Evolutionary conservation across 2,797 vertebrate genomes (phyloP).

Genomic region (Halcyon smyrnensis): DNA sequence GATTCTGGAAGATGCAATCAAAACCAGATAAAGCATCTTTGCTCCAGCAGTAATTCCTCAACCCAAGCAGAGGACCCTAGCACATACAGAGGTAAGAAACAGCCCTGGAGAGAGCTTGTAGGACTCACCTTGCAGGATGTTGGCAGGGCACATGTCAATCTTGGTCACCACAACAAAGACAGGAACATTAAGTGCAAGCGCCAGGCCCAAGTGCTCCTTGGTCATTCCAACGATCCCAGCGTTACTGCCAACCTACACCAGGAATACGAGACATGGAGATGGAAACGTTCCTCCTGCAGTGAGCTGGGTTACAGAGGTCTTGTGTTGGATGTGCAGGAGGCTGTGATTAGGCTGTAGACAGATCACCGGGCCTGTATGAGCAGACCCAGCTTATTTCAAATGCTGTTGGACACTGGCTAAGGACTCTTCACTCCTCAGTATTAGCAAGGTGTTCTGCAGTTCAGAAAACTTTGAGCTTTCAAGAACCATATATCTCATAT

Average conservation of each 20-base stretch:
- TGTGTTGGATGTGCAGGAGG: neutral
- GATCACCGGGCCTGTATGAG: neutral
- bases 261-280: neutral
- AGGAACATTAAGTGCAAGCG: constrained; percentile 93
- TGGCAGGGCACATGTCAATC: constrained; percentile 98
- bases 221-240: constrained; percentile 98
- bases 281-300: neutral
- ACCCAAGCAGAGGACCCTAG: neutral
- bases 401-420: neutral
- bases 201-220: constrained; percentile 96
- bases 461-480: neutral
- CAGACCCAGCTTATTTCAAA: neutral
- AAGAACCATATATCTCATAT: neutral
- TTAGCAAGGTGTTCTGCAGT: neutral
- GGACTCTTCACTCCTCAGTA: neutral
- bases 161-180: constrained; percentile 98
- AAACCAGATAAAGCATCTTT: neutral
- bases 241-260: constrained; percentile 92
- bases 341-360: neutral
- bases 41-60: neutral
- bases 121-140: constrained; percentile 93
- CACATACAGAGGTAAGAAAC: neutral
- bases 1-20: neutral
- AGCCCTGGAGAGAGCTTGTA: neutral
- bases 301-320: neutral